Evolutionary conservation across 2,113 vertebrate species (phyloP).

Genomic region (Malaclemys terrapin): DNA sequence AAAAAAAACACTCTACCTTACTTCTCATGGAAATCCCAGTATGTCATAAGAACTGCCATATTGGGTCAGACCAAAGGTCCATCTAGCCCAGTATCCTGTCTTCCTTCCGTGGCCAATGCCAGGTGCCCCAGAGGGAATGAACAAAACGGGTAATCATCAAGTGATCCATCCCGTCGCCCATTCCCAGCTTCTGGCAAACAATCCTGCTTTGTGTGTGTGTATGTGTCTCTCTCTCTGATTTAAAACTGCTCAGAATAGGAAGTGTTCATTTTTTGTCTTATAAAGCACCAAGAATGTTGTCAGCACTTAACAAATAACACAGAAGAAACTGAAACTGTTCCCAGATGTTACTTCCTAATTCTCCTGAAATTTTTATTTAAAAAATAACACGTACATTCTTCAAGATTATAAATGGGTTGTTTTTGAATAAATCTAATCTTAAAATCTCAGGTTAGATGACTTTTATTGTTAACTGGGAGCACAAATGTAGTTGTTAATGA

Average conservation of each 20-base stretch:
- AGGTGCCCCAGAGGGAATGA: too few relatives aligned
- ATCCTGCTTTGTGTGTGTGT: neutral
- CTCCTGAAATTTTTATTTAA: neutral
- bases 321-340: neutral
- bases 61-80: too few relatives aligned
- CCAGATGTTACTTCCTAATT: neutral
- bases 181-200: too few relatives aligned
- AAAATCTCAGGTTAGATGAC: too few relatives aligned
- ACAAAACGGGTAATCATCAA: too few relatives aligned
- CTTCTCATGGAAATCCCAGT: neutral
- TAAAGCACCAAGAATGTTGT: neutral
- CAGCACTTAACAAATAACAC: neutral
- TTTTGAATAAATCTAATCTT: too few relatives aligned
- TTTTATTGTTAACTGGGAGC: neutral
- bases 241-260: neutral
- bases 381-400: neutral
- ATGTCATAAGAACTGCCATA: neutral
- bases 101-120: too few relatives aligned
- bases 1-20: too few relatives aligned
- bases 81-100: too few relatives aligned
- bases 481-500: neutral
- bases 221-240: neutral
- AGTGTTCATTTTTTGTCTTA: neutral
- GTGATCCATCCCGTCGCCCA: too few relatives aligned
- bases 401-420: neutral